Conservation (phyloP, 2,797 vertebrate species). For the Diplodus puntazzo region DNA sequence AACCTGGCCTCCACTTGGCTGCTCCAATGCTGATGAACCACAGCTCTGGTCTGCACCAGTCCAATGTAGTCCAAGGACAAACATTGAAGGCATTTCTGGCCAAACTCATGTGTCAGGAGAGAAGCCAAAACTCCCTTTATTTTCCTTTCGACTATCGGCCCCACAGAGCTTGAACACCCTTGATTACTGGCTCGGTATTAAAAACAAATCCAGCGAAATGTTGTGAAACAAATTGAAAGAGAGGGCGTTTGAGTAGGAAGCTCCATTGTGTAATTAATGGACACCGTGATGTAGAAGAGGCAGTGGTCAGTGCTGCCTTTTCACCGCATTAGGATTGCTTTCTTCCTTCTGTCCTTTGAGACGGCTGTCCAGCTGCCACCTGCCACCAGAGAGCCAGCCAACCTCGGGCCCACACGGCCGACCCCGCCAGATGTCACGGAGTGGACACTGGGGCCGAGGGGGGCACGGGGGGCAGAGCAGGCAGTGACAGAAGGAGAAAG, state of each 20-base stretch:
- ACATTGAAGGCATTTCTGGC: slow-evolving; percentile 52
- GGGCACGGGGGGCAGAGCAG: slow-evolving; percentile 50
- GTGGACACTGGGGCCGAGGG: slow-evolving; percentile 63
- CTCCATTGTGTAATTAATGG: slow-evolving; percentile 9
- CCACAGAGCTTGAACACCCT: slow-evolving; percentile 26
- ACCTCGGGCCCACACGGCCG: slow-evolving; percentile 58
- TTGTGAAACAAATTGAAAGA: slow-evolving; percentile 48
- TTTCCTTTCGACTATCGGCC: slow-evolving; percentile 24
- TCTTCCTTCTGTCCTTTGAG: slow-evolving; percentile 26
- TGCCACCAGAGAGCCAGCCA: slow-evolving; percentile 65
- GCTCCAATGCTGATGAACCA: slow-evolving; percentile 22
- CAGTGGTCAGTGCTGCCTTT: slow-evolving; percentile 23
- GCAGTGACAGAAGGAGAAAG: slow-evolving; percentile 51
- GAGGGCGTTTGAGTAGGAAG: slow-evolving; percentile 29
- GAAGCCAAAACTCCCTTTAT: slow-evolving; percentile 42
- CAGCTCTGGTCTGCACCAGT: slow-evolving; percentile 38
- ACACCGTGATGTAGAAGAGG: not conserved
- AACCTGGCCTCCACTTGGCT: slow-evolving; percentile 56
- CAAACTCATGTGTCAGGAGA: slow-evolving; percentile 51
- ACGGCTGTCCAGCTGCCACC: slow-evolving; percentile 78
- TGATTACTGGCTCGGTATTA: slow-evolving; percentile 23
- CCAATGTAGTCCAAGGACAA: slow-evolving; percentile 72
- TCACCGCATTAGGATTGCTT: slow-evolving; percentile 22
- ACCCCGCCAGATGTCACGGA: slow-evolving; percentile 80
- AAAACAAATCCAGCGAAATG: slow-evolving; percentile 44